These are phyloP conservation scores for Bubo blakistoni DNA, from an alignment of 2,113 vertebrate genomes.

Conservation along the genomic window DNA sequence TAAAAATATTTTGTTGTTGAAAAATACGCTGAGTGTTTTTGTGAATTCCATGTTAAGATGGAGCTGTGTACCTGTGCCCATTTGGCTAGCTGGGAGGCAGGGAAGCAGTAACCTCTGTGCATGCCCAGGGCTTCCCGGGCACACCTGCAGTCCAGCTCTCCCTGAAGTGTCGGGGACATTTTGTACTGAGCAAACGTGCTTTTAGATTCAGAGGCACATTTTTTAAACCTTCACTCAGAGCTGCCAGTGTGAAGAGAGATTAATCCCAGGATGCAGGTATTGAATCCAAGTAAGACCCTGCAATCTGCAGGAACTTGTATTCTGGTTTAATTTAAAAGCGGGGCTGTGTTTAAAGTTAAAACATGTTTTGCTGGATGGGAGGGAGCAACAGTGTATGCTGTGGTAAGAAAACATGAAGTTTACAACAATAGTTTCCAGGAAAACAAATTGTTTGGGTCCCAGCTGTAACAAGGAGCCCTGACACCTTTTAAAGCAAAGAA, in stretches of 20 bases:
- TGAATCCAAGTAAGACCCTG: background rate
- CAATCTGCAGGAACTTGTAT: background rate
- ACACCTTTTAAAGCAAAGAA: background rate
- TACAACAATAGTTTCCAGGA: background rate
- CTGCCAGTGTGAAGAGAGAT: background rate
- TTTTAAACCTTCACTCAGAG: background rate
- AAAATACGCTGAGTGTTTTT: rapidly evolving
- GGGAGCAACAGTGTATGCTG: background rate
- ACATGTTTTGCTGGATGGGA: background rate
- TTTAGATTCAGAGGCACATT: background rate
- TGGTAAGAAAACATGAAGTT: background rate
- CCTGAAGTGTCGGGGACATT: background rate
- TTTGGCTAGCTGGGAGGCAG: background rate
- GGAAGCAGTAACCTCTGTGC: background rate
- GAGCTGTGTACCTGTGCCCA: too few species aligned
- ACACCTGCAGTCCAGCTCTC: background rate
- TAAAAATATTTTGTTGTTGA: background rate
- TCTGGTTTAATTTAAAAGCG: background rate
- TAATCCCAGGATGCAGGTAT: background rate
- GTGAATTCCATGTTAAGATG: background rate
- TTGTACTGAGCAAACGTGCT: rapidly evolving
- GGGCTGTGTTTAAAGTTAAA: background rate
- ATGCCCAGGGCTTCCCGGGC: background rate
- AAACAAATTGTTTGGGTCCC: background rate
- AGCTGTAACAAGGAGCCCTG: background rate